Evolutionary conservation across 2,113 vertebrate genomes (phyloP), one percentile per base, ranked within the genome.

Genomic region (Mobula birostris): DNA sequence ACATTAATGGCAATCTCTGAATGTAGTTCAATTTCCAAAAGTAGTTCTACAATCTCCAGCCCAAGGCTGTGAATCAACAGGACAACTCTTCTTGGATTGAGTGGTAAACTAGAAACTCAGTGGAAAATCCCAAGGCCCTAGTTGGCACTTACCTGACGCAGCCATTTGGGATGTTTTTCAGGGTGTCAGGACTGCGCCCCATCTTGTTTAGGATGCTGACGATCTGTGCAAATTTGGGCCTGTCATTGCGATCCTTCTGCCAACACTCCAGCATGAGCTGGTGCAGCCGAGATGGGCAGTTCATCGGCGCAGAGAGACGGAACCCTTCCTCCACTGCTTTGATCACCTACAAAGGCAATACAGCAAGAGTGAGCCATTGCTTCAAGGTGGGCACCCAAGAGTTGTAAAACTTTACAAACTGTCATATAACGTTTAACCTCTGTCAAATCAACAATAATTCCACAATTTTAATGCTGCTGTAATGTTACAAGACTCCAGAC

Each of bases 321-420:
- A 99, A 99, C 7, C 99, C 98, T 0, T 99, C 98, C 96, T 99
- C 99, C 17, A 99, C 98, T 0, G 99, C 99, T 95, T 99, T 99
- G 94, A 99, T 97, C 94, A 99, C 98, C 99, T 99, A 95, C 66
- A 80, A 14, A 68, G 91, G 61, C 63, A 32, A 79, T 27, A 90
- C 6, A 32, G 27, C 48, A 3, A 3, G 56, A 85, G 48, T 58
- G 82, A 83, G 48, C 8, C 48, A 27, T 85, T n/a, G 63, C 5
- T 88, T 63, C n/a, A 17, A 87, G 83, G n/a, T 14, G 58, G 24
- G 56, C 40, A 5, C 27, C 56, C 27, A 63, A n/a, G 61, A 29
- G 14, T 32, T 19, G 85, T 90, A 61, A 90, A 90, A 66, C 66
- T 66, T 90, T 32, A 68, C n/a, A 19, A 66, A n/a, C 61, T 19